Evolutionary conservation across 2,888 invertebrate genomes (phyloP).

Genomic region (Heliothis peltigera): DNA sequence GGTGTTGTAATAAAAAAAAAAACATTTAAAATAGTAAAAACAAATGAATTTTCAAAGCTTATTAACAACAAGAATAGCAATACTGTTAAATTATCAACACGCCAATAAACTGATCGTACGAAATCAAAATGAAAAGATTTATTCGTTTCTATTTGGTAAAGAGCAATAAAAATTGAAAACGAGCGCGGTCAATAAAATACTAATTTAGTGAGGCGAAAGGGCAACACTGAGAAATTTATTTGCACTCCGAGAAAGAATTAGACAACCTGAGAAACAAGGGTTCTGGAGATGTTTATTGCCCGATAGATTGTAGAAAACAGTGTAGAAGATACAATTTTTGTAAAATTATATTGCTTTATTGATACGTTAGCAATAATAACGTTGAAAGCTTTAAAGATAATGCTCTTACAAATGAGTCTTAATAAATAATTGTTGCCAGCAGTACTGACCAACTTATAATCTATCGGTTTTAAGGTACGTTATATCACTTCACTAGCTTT

Average conservation of each 20-base stretch:
- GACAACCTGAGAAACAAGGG: conserved; percentile 46
- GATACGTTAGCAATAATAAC: too few species aligned
- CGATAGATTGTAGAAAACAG: not conserved
- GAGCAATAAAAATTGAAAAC: conserved; percentile 61
- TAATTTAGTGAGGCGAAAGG: conserved; percentile 59
- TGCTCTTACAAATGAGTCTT: too few species aligned
- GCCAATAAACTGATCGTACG: conserved; percentile 46
- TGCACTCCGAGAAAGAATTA: conserved; percentile 41
- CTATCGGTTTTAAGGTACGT: too few species aligned
- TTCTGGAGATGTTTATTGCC: conserved; percentile 22
- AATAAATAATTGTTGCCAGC: too few species aligned
- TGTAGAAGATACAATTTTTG: too few species aligned
- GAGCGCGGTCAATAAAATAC: conserved; percentile 60
- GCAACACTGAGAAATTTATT: conserved; percentile 54
- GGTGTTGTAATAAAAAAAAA: too few species aligned
- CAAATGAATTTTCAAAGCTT: conserved; percentile 12
- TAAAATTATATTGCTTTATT: too few species aligned
- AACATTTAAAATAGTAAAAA: not conserved
- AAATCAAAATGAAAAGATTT: conserved; percentile 54
- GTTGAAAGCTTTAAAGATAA: too few species aligned
- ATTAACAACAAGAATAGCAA: conserved; percentile 11
- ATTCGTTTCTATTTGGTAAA: conserved; percentile 55
- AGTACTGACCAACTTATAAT: too few species aligned
- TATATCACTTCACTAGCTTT: too few species aligned
- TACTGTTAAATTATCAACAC: conserved; percentile 56